Percentiles rank a stretch among this genome's conserved stretches.
phyloP scores from a whole-genome alignment of 2,888 invertebrate species.

The Druceiella hillmani region DNA sequence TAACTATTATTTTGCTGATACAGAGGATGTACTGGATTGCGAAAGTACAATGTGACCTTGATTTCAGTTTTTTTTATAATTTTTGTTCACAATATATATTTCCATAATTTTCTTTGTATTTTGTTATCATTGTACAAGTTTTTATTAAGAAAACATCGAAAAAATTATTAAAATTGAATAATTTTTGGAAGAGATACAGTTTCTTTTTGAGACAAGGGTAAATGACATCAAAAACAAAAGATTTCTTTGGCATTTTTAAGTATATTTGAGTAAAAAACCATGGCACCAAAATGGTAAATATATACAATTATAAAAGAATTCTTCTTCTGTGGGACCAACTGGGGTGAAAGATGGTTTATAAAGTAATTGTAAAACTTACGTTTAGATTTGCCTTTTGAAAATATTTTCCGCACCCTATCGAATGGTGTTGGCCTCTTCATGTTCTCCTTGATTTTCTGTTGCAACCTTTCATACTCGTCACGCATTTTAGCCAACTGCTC shows the following conservation, averaged over 20 bases:
- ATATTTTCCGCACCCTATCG: conserved; percentile 71
- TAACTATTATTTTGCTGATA: too few species aligned
- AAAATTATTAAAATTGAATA: too few species aligned
- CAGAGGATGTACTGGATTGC: too few species aligned
- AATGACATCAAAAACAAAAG: conserved; percentile 25
- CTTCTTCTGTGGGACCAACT: background rate
- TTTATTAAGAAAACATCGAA: too few species aligned
- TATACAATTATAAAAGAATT: background rate
- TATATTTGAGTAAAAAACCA: conserved; percentile 7
- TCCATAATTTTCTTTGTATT: too few species aligned
- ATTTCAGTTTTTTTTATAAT: too few species aligned
- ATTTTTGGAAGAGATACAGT: too few species aligned
- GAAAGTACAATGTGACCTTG: too few species aligned
- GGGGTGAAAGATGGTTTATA: background rate
- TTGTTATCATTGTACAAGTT: too few species aligned
- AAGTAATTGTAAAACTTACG: conserved; percentile 30
- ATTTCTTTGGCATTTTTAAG: conserved; percentile 2
- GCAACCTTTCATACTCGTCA: conserved; percentile 76
- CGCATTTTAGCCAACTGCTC: conserved; percentile 76
- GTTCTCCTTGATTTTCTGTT: conserved; percentile 68
- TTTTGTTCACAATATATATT: too few species aligned
- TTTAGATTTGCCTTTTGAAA: conserved; percentile 58
- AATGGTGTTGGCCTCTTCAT: conserved; percentile 76
- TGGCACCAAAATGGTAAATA: background rate
- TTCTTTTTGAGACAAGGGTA: too few species aligned